phyloP scores from a whole-genome alignment of 2,888 invertebrate genomes.

The Leptopterna dolabrata region DNA sequence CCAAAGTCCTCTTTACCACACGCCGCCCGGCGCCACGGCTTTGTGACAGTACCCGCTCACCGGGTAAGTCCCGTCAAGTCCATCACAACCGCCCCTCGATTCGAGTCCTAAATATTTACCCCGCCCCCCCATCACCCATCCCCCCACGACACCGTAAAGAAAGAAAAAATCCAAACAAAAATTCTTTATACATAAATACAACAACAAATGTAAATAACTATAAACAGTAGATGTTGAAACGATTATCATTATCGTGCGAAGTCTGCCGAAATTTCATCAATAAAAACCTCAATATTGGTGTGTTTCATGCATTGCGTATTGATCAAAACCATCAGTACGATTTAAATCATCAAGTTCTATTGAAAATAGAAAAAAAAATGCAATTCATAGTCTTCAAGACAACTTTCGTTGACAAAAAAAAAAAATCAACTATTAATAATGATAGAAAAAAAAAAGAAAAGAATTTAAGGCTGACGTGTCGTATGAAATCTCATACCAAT shows the following conservation, averaged over 20 bases:
- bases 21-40: conserved; percentile 78
- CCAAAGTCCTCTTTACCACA: conserved; percentile 69
- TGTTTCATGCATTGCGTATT: too few species aligned
- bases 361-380: background rate
- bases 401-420: too few species aligned
- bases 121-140: background rate
- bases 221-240: background rate
- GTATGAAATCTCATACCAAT: conserved; percentile 25
- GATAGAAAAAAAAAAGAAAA: background rate
- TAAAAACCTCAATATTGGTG: too few species aligned
- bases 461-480: conserved; percentile 25
- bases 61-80: conserved; percentile 74
- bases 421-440: too few species aligned
- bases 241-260: too few species aligned
- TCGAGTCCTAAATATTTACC: background rate
- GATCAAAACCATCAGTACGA: too few species aligned
- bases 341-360: background rate
- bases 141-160: background rate
- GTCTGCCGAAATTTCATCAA: too few species aligned
- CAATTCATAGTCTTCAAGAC: background rate
- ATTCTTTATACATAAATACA: background rate
- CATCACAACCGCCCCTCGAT: background rate
- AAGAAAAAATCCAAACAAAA: background rate
- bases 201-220: background rate
- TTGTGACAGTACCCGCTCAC: conserved; percentile 91